Evolutionary conservation across 2,888 invertebrate genomes (phyloP), one percentile per base, ranked within the genome.

Genomic region (Odontothrips loti): DNA sequence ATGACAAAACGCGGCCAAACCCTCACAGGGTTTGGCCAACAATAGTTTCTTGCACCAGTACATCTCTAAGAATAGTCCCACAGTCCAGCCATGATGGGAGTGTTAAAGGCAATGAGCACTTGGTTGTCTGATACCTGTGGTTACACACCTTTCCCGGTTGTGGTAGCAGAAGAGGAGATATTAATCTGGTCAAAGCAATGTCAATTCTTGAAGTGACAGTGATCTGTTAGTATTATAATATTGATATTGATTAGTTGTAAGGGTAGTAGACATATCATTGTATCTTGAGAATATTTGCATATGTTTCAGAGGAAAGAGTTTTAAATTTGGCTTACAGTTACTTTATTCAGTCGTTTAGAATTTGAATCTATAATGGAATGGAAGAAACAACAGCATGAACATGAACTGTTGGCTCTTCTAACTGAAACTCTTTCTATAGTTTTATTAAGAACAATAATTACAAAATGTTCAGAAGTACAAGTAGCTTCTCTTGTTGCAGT

Each of bases 1-100:
- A 75, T 75, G 68, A 75, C 68, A 75, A 27, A 27, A 75, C 68
- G 68, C 68, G 68, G 68, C 68, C 68, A 75, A 75, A 75, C 68
- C 68, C 68, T 75, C 68, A 75, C 68, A 75, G 27, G 68, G 68
- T 75, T 75, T 75, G 68, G 68, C 68, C 68, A 75, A 75, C 68
- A 75, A 75, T 27, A 75, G 68, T 27, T 75, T 75, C 27, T 75
- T 75, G 12, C 68, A 75, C 23, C 23, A 27, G 10, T 27, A 75
- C 68, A 75, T 75, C 12, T 23, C 68, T 12, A 75, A 75, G 23
- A 75, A 27, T 27, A 75, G 68, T 75, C 68, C 68, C 68, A 27
- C 68, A 27, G 68, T 27, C 23, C 58, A 58, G 58, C 58, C 58
- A 6, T 58, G n/a, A n/a, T n/a, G n/a, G n/a, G n/a, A n/a, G n/a